Percentiles rank a stretch among this genome's conserved stretches.
These are phyloP conservation scores for Cotesia typhae DNA, from an alignment of 1,140 invertebrate species.

Conservation along the genomic window DNA sequence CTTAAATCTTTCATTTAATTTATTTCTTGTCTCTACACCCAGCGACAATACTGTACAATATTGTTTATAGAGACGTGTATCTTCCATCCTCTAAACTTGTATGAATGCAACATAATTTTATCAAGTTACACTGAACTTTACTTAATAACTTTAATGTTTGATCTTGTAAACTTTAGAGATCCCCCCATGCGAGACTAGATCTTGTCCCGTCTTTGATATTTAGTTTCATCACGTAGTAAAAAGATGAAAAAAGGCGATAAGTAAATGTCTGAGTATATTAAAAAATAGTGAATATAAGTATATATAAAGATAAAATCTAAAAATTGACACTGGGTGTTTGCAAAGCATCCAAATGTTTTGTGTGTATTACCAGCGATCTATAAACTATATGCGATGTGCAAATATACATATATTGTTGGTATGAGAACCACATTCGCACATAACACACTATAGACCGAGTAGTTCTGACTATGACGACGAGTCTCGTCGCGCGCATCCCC, in stretches of 20 bases:
- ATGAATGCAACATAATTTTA: constrained; percentile 41
- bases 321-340: constrained; percentile 19
- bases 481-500: constrained; percentile 61
- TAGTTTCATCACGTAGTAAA: not conserved
- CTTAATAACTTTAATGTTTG: constrained; percentile 41
- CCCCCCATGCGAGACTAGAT: not conserved
- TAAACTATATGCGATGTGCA: constrained; percentile 15
- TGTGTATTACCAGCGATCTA: not conserved
- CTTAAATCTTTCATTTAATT: not conserved
- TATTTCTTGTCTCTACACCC: not conserved
- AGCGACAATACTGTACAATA: not conserved
- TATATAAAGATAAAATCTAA: not conserved
- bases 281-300: not conserved
- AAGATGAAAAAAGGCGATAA: too few species aligned
- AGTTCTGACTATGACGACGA: constrained; percentile 40
- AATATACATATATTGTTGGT: constrained; percentile 29
- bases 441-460: not conserved
- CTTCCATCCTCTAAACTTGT: constrained; percentile 33
- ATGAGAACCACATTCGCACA: constrained; percentile 36
- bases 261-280: not conserved
- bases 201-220: constrained; percentile 9
- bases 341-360: constrained; percentile 7
- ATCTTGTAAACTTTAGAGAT: constrained; percentile 39
- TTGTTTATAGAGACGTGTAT: too few species aligned
- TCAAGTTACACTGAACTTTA: constrained; percentile 40